phyloP scores from a whole-genome alignment of 2,888 invertebrate genomes.

The Melieria crassipennis region DNA sequence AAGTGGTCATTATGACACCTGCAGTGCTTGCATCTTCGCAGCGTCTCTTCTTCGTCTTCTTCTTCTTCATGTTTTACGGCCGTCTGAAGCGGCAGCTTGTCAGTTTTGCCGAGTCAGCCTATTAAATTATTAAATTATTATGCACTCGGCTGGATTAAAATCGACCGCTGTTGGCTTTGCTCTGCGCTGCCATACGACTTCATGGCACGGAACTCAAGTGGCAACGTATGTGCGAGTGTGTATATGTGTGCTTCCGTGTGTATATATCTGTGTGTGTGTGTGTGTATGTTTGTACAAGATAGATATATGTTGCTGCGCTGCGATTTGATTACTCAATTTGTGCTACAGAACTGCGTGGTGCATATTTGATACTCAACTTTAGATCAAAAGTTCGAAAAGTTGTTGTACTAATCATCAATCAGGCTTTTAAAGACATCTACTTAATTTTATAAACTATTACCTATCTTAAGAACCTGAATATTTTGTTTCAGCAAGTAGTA shows the following conservation, averaged over 20 bases:
- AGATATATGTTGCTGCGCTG: too few relatives aligned
- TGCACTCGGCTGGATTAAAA: constrained; percentile 20
- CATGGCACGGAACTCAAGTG: not conserved
- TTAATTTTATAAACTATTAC: too few relatives aligned
- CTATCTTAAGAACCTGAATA: too few relatives aligned
- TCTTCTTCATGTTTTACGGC: not conserved
- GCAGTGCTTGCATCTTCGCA: not conserved
- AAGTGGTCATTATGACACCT: constrained; percentile 17
- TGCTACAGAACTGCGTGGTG: too few relatives aligned
- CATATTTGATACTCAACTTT: too few relatives aligned
- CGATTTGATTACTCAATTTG: too few relatives aligned
- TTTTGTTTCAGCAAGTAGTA: too few relatives aligned
- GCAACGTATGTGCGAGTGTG: not conserved
- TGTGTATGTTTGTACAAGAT: not conserved
- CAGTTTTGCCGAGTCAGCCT: constrained; percentile 14
- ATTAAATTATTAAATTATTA: constrained; percentile 8
- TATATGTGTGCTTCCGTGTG: not conserved
- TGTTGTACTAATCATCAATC: too few relatives aligned
- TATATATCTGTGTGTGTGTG: not conserved
- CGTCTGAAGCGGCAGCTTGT: not conserved
- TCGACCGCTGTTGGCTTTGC: not conserved
- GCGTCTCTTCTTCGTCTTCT: too few relatives aligned
- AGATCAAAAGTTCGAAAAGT: too few relatives aligned
- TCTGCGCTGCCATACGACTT: not conserved
- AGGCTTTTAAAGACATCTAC: too few relatives aligned